Evolutionary conservation across 2,113 vertebrate species (phyloP).

Genomic region (Labrus mixtus): DNA sequence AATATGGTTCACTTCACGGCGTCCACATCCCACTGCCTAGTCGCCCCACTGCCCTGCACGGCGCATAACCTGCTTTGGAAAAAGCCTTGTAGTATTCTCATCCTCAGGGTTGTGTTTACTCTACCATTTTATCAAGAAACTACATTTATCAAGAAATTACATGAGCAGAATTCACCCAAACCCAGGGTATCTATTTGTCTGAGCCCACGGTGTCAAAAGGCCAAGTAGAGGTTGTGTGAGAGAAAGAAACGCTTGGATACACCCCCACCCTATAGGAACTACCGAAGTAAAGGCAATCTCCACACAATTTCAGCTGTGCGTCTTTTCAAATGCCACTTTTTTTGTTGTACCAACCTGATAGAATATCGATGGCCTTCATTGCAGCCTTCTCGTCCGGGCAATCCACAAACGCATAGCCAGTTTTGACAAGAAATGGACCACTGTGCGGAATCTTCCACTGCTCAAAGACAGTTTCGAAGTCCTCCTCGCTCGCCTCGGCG

Average conservation of each 20-base stretch:
- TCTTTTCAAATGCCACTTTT: slow-evolving; percentile 25
- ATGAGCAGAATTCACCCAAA: slow-evolving; percentile 34
- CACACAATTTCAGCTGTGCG: slow-evolving; percentile 36
- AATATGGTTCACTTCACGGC: slow-evolving; percentile 49
- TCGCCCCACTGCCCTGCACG: slow-evolving; percentile 43
- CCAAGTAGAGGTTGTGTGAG: slow-evolving; percentile 73
- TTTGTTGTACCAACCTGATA: slow-evolving; percentile 92
- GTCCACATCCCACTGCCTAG: slow-evolving; percentile 38
- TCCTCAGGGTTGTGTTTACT: slow-evolving; percentile 38
- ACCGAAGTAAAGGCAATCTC: slow-evolving; percentile 41
- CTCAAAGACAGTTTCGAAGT: slow-evolving; percentile 97
- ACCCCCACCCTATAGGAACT: slow-evolving; percentile 56
- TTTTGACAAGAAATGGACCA: slow-evolving; percentile 95
- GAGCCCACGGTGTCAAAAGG: slow-evolving; percentile 71
- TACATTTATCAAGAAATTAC: slow-evolving; percentile 33
- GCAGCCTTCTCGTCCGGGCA: slow-evolving; percentile 97
- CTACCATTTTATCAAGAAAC: slow-evolving; percentile 40
- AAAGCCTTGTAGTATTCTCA: slow-evolving; percentile 9
- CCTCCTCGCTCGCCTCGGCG: slow-evolving; percentile 92
- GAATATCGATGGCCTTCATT: slow-evolving; percentile 97
- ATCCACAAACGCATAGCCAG: slow-evolving; percentile 98
- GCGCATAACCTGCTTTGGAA: slow-evolving; percentile 18
- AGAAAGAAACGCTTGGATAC: slow-evolving; percentile 60
- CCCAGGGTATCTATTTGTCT: slow-evolving; percentile 25
- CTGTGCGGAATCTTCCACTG: slow-evolving; percentile 96